A percentile compares a stretch with the other conserved stretches of the same genome.
phyloP scores from a whole-genome alignment of 2,888 invertebrate species.

The Hipparchia semele region DNA sequence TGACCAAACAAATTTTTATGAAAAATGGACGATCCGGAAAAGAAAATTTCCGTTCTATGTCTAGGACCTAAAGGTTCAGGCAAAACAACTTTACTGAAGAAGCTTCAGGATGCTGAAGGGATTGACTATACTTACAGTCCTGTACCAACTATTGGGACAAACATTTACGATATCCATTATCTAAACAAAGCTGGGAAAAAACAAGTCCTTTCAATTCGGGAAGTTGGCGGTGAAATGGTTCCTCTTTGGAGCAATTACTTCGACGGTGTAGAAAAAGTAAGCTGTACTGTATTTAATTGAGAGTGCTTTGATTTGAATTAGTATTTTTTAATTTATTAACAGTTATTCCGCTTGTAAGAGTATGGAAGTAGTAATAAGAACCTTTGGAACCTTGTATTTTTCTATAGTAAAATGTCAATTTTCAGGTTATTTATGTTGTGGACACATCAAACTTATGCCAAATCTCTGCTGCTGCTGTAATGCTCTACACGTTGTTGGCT shows the following conservation, averaged over 20 bases:
- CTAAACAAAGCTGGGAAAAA: constrained; percentile 77
- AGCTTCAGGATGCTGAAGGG: constrained; percentile 86
- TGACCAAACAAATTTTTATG: constrained; percentile 39
- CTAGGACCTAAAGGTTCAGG: constrained; percentile 91
- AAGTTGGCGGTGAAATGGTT: constrained; percentile 92
- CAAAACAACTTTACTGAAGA: constrained; percentile 90
- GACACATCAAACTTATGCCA: constrained; percentile 94
- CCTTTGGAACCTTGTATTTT: too few relatives aligned
- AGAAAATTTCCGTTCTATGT: constrained; percentile 82
- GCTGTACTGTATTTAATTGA: constrained; percentile 12
- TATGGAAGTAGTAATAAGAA: too few relatives aligned
- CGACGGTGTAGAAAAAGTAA: constrained; percentile 83
- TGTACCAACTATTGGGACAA: constrained; percentile 91
- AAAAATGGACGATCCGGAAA: constrained; percentile 71
- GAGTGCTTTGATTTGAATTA: too few relatives aligned
- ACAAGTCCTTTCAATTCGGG: constrained; percentile 84
- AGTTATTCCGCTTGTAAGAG: too few relatives aligned
- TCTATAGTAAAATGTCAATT: constrained; percentile 15
- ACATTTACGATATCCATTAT: constrained; percentile 86
- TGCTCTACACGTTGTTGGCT: constrained; percentile 89
- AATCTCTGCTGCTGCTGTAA: constrained; percentile 92
- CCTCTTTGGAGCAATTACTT: constrained; percentile 92
- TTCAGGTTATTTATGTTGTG: constrained; percentile 88
- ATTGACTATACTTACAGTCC: constrained; percentile 91
- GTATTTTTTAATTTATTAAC: too few relatives aligned